Conservation (phyloP, 2,113 vertebrate genomes). For the Pelobates fuscus region DNA sequence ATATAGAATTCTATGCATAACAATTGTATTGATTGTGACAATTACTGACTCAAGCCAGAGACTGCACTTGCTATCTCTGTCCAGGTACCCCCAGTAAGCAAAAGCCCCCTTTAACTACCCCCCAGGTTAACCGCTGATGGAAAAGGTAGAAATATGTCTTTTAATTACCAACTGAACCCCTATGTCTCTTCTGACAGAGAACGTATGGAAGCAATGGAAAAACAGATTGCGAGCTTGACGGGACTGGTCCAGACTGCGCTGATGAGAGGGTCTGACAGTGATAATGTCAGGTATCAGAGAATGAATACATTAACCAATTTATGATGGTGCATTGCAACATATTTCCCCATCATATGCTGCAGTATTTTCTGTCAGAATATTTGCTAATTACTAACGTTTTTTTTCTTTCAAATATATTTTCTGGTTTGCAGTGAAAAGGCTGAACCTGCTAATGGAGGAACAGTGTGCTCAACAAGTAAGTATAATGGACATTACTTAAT, state of each 20-base stretch:
- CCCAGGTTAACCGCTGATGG: too few species aligned
- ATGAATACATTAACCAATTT: not conserved
- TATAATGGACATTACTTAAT: too few species aligned
- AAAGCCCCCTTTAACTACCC: too few species aligned
- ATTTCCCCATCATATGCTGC: too few species aligned
- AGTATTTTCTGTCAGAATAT: not conserved
- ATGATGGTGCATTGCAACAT: not conserved
- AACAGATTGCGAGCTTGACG: constrained; percentile 96
- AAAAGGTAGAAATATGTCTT: too few species aligned
- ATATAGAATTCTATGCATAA: too few species aligned
- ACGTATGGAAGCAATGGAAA: constrained; percentile 98
- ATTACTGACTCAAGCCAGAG: too few species aligned
- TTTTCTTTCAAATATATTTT: not conserved
- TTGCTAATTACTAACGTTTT: not conserved
- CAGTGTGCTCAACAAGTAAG: constrained; percentile 71
- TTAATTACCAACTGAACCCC: too few species aligned
- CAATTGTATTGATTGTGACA: too few species aligned
- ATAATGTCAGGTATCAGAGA: constrained; percentile 83
- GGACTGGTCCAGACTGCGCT: constrained; percentile 95
- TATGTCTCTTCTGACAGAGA: constrained; percentile 68
- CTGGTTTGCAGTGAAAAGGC: constrained; percentile 84
- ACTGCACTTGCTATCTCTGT: too few species aligned
- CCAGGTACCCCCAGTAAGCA: too few species aligned
- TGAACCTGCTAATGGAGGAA: constrained; percentile 88
- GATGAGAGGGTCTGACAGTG: constrained; percentile 87